Base-by-base conservation (phyloP, 92 coral and sea anemone genomes). In the Bergia sp. region DNA sequence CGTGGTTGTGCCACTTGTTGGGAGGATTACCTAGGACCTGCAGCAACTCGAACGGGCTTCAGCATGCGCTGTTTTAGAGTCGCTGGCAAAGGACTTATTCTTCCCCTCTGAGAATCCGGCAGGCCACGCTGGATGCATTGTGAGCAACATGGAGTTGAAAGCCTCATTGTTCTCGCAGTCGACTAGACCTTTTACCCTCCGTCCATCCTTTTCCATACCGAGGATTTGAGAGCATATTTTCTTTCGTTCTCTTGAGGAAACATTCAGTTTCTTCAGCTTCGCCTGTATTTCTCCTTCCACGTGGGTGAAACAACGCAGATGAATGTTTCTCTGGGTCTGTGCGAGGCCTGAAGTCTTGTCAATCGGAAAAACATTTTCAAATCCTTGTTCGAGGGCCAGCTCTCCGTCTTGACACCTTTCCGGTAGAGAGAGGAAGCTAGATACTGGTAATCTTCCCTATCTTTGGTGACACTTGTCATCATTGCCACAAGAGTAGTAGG, bases 381-480 rank as follows among this genome's bases (percentile, higher is more conserved):
- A 84, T 23, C 77, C 88, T 42, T 79, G 88, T 66, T 92, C 92
- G 44, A 92, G 88, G 45, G 94, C 86, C 43, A 87, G 73, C 76
- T 92, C 92, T 7, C 94, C 89, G 73, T 92, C 23, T 21, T 89
- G 50, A 89, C 77, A 43, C 92, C 90, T 50, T 89, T 82, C 36
- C 77, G 18, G 43, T 72, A 83, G 9, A 92, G 82, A 37, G 79
- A 86, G 2, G 90, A 65, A 20, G 92, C 94, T 21, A 92, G 77
- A 45, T 81, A 86, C 74, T 92, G 90, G 55, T 89, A 89, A 86
- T 92, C 94, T 13, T 84, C 81, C 80, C 73, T 86, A 45, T 90
- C 91, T 81, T 92, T 92, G 7, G 91, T 78, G 3, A 80, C 45
- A 18, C 92, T 89, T 23, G 94, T 92, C 94, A 90, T 92, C 69